Evolutionary conservation across 1,140 invertebrate genomes (phyloP), one percentile per base, ranked within the genome.

Genomic region (Muscidifurax raptorellus): DNA sequence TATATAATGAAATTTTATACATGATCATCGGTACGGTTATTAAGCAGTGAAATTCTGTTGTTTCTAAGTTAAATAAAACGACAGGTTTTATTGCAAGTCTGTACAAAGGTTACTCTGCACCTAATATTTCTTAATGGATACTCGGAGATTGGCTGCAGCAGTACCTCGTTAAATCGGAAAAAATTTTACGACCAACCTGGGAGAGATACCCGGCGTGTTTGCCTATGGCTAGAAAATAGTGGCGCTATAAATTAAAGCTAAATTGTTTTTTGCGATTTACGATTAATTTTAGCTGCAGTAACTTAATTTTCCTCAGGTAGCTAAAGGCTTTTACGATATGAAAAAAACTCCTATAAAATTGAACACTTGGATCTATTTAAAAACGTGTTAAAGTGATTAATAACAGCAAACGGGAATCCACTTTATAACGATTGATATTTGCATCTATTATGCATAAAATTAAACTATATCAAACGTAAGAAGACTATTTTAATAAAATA

Each of bases 191-290:
- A 44, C 15, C 25, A 25, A 36, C 3, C 28, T 74, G 3, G n/a
- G n/a, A 47, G 9, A 59, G 52, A 4, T 22, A 18, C 4, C 2
- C 6, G 69, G 25, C 13, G 0, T 30, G 27, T 72, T 72, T 72
- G 32, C 47, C 47, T 52, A 30, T n/a, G 4, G 67, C 40, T 52
- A 5, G 67, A 30, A 10, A 32, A 52, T 32, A 47, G 47, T 72
- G 27, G 72, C 6, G 3, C 67, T n/a, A 72, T 80, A 80, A 80
- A 72, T 44, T 30, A 27, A 2, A 72, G 25, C 44, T 10, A 52
- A 72, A 80, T 80, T 80, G 4, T 32, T 72, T 72, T 47, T 44
- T 18, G 28, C 13, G 79, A 80, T 80, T 80, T 80, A 80, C 25
- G 67, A 72, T 71, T 52, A n/a, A 32, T 80, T 6, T 22, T 4